Percentiles rank a stretch among this genome's conserved stretches.
phyloP scores from a whole-genome alignment of 2,113 vertebrate genomes.

The Xiphophorus hellerii region DNA sequence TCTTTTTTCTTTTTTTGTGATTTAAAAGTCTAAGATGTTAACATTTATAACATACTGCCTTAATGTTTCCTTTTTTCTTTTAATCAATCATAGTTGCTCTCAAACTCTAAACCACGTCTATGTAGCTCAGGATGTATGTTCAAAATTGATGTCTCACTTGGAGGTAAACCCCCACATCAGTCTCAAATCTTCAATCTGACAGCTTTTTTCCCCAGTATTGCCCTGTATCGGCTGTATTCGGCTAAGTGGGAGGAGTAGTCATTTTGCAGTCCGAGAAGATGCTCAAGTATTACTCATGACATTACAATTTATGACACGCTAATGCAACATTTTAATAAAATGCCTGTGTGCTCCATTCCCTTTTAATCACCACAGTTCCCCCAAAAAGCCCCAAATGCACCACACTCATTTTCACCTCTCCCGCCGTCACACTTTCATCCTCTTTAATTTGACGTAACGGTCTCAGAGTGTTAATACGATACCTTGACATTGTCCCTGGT shows the following conservation, averaged over 20 bases:
- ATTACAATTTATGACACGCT: not conserved
- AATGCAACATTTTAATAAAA: not conserved
- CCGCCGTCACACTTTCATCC: constrained; percentile 12
- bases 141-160: too few relatives aligned
- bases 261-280: not conserved
- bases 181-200: too few relatives aligned
- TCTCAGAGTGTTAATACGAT: constrained; percentile 39
- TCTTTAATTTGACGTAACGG: not conserved
- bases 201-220: too few relatives aligned
- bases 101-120: too few relatives aligned
- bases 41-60: too few relatives aligned
- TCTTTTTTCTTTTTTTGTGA: too few relatives aligned
- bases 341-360: constrained; percentile 1
- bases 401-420: constrained; percentile 9
- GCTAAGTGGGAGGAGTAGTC: too few relatives aligned
- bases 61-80: too few relatives aligned
- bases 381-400: not conserved
- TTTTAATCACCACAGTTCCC: not conserved
- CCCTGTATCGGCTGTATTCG: not conserved
- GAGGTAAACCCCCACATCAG: too few relatives aligned
- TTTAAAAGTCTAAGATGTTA: too few relatives aligned
- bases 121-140: too few relatives aligned
- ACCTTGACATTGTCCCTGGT: constrained; percentile 93
- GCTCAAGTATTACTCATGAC: not conserved
- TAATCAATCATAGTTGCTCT: too few relatives aligned